Conservation (phyloP, 2,888 invertebrate species). For the Aspidapion aeneum region DNA sequence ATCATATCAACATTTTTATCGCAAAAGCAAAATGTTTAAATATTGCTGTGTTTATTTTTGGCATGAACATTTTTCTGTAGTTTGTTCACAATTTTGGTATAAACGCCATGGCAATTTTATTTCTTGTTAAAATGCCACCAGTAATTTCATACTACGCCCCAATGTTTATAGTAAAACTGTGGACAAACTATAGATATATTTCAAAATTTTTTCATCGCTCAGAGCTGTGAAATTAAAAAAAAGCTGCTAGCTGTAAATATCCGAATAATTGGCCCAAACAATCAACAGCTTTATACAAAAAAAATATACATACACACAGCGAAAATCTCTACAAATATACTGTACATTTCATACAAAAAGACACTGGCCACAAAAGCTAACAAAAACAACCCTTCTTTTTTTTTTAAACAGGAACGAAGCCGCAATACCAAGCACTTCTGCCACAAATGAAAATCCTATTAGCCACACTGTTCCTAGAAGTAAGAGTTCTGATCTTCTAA, state of each 20-base stretch:
- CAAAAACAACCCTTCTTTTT: background rate
- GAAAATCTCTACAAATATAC: background rate
- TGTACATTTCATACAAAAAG: background rate
- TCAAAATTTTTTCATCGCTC: background rate
- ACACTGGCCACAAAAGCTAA: background rate
- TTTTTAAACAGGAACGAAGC: conserved; percentile 44
- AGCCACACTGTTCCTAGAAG: conserved; percentile 58
- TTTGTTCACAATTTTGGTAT: no score
- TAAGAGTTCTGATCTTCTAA: conserved; percentile 72
- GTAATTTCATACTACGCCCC: no score
- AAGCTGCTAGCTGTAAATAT: background rate
- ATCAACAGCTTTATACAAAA: background rate
- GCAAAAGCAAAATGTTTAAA: no score
- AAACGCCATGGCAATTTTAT: no score
- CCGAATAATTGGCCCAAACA: background rate
- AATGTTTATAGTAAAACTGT: no score
- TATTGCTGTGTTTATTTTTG: no score
- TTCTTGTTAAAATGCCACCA: no score
- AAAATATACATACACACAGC: background rate
- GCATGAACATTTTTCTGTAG: no score
- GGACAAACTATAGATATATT: no score
- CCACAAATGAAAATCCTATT: conserved; percentile 26
- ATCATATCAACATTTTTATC: no score
- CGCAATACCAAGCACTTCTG: conserved; percentile 46
- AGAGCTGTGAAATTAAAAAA: background rate